Percentiles rank a stretch among this genome's conserved stretches.
Conservation (phyloP, 2,113 vertebrate genomes). For the Calyptommatus sinebrachiatus region DNA sequence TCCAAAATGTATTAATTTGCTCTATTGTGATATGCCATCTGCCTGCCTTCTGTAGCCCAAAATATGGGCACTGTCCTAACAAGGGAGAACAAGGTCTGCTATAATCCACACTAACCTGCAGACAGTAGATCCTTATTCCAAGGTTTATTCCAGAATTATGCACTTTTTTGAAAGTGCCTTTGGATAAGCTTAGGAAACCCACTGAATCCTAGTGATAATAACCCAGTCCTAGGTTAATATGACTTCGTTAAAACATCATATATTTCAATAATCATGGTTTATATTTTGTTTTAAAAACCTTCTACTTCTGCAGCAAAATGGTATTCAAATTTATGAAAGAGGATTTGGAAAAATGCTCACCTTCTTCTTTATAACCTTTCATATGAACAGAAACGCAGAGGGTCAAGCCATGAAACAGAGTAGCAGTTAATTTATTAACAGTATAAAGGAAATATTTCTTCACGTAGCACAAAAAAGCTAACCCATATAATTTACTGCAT, state of each 20-base stretch:
- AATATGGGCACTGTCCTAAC: too few relatives aligned
- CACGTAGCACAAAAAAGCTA: conserved; percentile 6
- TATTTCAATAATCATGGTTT: not conserved
- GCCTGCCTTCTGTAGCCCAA: too few relatives aligned
- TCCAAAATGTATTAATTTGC: too few relatives aligned
- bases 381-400: conserved; percentile 6
- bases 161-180: too few relatives aligned
- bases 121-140: too few relatives aligned
- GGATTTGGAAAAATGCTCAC: conserved; percentile 7
- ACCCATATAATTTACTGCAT: conserved; percentile 22
- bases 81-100: too few relatives aligned
- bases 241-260: not conserved
- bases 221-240: not conserved
- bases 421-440: conserved; percentile 19
- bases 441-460: conserved; percentile 29
- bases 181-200: too few relatives aligned
- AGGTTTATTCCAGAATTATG: too few relatives aligned
- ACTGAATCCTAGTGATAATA: not conserved
- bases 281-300: not conserved
- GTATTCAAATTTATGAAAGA: conserved; percentile 31
- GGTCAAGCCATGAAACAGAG: conserved; percentile 14
- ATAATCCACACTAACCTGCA: too few relatives aligned
- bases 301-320: not conserved
- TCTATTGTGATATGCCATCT: too few relatives aligned
- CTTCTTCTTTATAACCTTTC: not conserved